Evolutionary conservation across 2,888 invertebrate genomes (phyloP), one percentile per base, ranked within the genome.

Genomic region (Zaprionus obscuricornis): DNA sequence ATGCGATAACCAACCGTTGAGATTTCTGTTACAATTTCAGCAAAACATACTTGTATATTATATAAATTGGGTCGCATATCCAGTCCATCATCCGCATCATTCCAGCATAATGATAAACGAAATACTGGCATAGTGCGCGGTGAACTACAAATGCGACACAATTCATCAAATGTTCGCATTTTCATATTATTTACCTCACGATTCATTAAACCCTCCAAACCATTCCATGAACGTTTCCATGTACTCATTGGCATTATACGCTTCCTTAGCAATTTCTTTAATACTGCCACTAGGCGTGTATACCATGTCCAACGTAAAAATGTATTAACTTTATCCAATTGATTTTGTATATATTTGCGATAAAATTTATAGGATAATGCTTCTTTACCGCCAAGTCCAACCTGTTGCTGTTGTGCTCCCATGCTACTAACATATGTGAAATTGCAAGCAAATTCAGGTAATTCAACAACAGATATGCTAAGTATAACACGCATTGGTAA

Each of bases 161-260:
- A 89, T 65, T 93, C 91, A 33, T 93, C 91, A 36, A 95, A 92
- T 4, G 95, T 94, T 46, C 92, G 91, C 42, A 93, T 92, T 91
- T 95, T 93, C 22, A 94, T 84, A 74, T 93, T 92, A 72, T 94
- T 93, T 71, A 96, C 92, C 88, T 94, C 93, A 75, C 92, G 91
- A 27, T 91, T 91, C 54, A 93, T 91, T 1, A 93, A 86, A 17
- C 90, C 91, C 57, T 91, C 91, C 1, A 91, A 86, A 31, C 91
- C 91, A 5, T 73, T 70, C 69, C 91, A 89, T 6, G 91, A 83
- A 11, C 86, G 86, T 5, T 82, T 74, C 86, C 90, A 88, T 7
- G 74, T n/a, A 7, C 62, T 60, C 2, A 66, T 13, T 7, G 85
- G 79, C 51, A 87, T 81, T 0, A 88, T 65, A 0, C 87, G 83